phyloP scores from a whole-genome alignment of 2,113 vertebrate genomes.

The Gymnocephalus cernua region DNA sequence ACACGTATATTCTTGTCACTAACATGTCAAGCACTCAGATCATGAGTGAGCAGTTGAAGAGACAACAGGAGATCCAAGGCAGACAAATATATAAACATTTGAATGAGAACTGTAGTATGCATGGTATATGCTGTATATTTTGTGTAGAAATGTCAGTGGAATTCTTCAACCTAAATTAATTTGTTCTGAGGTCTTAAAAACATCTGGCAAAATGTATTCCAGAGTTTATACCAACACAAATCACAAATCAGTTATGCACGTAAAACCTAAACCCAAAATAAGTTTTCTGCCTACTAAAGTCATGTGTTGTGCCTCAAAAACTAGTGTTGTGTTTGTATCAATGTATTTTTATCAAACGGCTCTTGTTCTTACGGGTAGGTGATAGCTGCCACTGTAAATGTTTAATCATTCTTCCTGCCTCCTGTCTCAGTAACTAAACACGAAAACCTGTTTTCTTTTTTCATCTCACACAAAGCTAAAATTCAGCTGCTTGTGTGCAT shows the following conservation, averaged over 20 bases:
- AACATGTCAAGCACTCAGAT: constrained; percentile 22
- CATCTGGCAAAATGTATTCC: constrained; percentile 4
- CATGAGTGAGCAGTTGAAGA: constrained; percentile 23
- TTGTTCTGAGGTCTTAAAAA: background rate
- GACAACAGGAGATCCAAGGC: background rate
- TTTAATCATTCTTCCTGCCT: constrained; percentile 65
- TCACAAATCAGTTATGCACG: constrained; percentile 11
- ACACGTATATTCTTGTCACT: background rate
- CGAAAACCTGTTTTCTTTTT: constrained; percentile 39
- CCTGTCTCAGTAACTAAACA: constrained; percentile 33
- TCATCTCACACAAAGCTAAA: constrained; percentile 27
- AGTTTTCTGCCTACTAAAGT: constrained; percentile 23
- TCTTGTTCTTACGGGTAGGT: constrained; percentile 48
- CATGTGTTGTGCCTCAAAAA: constrained; percentile 34
- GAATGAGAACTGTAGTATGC: constrained; percentile 45
- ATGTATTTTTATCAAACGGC: constrained; percentile 44
- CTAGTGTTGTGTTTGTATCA: constrained; percentile 35
- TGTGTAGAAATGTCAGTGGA: constrained; percentile 2
- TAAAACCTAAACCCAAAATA: constrained; percentile 31
- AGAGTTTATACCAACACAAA: constrained; percentile 19
- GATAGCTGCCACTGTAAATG: constrained; percentile 61
- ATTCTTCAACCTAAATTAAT: background rate
- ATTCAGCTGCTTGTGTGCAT: background rate
- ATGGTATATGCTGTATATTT: constrained; percentile 14
- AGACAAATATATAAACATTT: constrained; percentile 14